A percentile compares a stretch with the other conserved stretches of the same genome.
These are phyloP conservation scores for Xiphydria camelus DNA, from an alignment of 2,888 invertebrate genomes.

Conservation along the genomic window DNA sequence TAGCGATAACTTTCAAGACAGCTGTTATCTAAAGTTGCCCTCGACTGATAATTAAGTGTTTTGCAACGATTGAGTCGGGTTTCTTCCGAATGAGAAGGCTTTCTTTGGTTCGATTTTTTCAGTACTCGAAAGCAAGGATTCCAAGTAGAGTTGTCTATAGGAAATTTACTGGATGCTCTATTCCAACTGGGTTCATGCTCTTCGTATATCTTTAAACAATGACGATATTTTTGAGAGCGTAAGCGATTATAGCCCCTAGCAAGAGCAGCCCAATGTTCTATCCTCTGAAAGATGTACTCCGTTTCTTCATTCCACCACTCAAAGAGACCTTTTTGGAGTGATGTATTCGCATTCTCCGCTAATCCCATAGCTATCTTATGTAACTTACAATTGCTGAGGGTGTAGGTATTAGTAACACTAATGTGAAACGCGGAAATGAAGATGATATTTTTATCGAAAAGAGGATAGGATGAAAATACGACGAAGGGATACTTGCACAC, in stretches of 20 bases:
- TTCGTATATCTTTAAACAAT: conserved; percentile 43
- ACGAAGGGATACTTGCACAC: not conserved
- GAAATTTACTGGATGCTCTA: conserved; percentile 33
- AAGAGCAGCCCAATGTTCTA: conserved; percentile 50
- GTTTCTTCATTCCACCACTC: conserved; percentile 55
- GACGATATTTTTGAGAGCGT: conserved; percentile 40
- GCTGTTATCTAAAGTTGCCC: conserved; percentile 43
- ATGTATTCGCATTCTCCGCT: no score
- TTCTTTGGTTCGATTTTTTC: conserved; percentile 29
- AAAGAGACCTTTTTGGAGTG: conserved; percentile 38
- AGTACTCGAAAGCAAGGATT: conserved; percentile 28
- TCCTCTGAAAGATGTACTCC: conserved; percentile 48
- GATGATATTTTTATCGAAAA: no score
- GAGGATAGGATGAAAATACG: not conserved
- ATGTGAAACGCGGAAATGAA: no score
- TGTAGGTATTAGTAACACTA: no score
- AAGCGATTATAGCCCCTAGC: conserved; percentile 52
- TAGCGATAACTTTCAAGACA: conserved; percentile 51
- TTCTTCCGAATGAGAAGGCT: conserved; percentile 29
- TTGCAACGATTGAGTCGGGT: conserved; percentile 47
- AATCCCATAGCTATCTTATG: no score
- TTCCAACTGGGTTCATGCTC: conserved; percentile 34
- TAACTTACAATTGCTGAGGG: no score
- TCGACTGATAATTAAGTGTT: conserved; percentile 47
- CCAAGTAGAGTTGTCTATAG: conserved; percentile 36